Evolutionary conservation across 2,113 vertebrate genomes (phyloP).

Genomic region (Heterotilapia buettikoferi): DNA sequence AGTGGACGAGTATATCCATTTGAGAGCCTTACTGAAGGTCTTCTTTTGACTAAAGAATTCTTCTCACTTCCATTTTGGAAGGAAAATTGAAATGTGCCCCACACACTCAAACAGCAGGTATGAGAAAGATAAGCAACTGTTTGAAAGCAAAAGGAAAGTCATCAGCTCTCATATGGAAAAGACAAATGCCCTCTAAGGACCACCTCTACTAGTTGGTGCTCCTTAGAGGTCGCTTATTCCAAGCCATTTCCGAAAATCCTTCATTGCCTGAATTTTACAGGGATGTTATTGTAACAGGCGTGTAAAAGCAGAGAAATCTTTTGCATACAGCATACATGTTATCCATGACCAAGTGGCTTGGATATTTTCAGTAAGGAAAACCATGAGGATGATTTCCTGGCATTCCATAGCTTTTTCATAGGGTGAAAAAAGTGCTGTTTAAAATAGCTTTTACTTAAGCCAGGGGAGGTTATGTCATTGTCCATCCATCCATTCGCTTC

Average conservation of each 20-base stretch:
- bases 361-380: neutral
- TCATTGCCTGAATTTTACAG: neutral
- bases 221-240: neutral
- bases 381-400: neutral
- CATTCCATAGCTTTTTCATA: neutral
- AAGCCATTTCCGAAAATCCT: neutral
- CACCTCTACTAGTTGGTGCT: neutral
- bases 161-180: neutral
- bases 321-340: neutral
- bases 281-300: neutral
- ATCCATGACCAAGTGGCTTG: neutral
- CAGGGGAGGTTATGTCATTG: neutral
- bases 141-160: neutral
- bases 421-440: neutral
- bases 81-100: neutral
- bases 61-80: neutral
- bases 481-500: neutral
- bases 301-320: neutral
- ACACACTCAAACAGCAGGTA: neutral
- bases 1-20: neutral
- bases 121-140: neutral
- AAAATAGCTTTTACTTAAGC: neutral
- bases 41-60: neutral
- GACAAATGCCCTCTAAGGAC: neutral
- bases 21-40: neutral